A percentile compares a stretch with the other conserved stretches of the same genome.
Evolutionary conservation across 2,113 vertebrate genomes (phyloP).

Genomic region (Dipodomys stephensi): DNA sequence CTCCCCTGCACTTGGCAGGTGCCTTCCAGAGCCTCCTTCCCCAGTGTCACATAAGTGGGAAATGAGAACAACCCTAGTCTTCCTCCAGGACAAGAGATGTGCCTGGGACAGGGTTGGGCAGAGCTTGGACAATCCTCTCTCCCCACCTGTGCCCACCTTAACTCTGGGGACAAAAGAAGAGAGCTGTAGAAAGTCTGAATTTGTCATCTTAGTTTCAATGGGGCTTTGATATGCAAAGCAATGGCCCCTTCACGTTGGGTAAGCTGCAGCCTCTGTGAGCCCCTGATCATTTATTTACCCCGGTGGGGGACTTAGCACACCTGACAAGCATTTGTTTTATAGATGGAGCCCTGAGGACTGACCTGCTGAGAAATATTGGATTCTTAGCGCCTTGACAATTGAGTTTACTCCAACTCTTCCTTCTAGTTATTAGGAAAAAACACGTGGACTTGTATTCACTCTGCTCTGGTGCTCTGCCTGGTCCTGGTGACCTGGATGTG

Average conservation of each 20-base stretch:
- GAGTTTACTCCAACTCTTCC: conserved; percentile 19
- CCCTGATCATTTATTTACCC: conserved; percentile 43
- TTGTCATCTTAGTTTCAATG: background rate
- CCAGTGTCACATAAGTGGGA: too few relatives aligned
- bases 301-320: background rate
- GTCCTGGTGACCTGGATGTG: background rate
- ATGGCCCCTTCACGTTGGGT: background rate
- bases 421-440: background rate
- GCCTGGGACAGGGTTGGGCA: too few relatives aligned
- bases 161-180: background rate
- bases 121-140: fast-evolving
- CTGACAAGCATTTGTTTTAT: conserved; percentile 44
- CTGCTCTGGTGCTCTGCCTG: fast-evolving
- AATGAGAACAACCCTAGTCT: too few relatives aligned
- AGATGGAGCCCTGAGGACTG: background rate
- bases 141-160: fast-evolving
- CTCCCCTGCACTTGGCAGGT: too few relatives aligned
- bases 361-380: background rate
- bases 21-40: too few relatives aligned
- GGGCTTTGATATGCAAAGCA: background rate
- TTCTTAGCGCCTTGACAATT: background rate
- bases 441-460: background rate
- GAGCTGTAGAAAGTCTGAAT: background rate
- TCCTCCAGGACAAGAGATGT: too few relatives aligned
- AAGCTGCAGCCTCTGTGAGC: background rate